Evolutionary conservation across 2,797 vertebrate species (phyloP).

Genomic region (Remorina albescens): DNA sequence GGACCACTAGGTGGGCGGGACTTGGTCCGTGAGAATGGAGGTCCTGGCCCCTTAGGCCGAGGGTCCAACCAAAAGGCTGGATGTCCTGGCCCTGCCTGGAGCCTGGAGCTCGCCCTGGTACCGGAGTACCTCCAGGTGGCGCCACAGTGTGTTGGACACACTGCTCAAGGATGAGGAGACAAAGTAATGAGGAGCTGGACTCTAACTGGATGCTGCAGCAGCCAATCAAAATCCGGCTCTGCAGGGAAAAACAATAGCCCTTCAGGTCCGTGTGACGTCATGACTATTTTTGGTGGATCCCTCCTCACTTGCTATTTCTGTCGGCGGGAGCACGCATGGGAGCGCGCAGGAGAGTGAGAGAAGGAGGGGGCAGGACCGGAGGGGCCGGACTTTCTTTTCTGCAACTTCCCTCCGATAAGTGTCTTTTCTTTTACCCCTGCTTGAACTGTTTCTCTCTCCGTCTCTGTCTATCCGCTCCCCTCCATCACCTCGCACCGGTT

Average conservation of each 20-base stretch:
- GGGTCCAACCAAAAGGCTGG: too few relatives aligned
- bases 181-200: constrained; percentile 14
- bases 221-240: constrained; percentile 58
- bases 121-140: too few relatives aligned
- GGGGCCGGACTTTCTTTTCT: constrained; percentile 73
- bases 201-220: constrained; percentile 65
- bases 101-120: too few relatives aligned
- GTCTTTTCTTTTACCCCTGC: constrained; percentile 68
- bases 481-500: constrained; percentile 53
- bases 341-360: constrained; percentile 65
- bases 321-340: constrained; percentile 71
- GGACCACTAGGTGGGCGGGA: too few relatives aligned
- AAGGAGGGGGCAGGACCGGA: constrained; percentile 49
- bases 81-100: too few relatives aligned
- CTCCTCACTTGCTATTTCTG: constrained; percentile 87
- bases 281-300: constrained; percentile 85
- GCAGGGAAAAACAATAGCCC: constrained; percentile 77
- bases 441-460: too few relatives aligned
- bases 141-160: constrained; percentile 61
- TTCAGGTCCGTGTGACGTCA: constrained; percentile 75
- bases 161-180: constrained; percentile 4
- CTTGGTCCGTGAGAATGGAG: too few relatives aligned
- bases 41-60: too few relatives aligned
- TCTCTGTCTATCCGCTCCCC: constrained; percentile 29
- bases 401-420: constrained; percentile 73